Evolutionary conservation across 2,888 invertebrate species (phyloP).

Genomic region (Meteorus colon): DNA sequence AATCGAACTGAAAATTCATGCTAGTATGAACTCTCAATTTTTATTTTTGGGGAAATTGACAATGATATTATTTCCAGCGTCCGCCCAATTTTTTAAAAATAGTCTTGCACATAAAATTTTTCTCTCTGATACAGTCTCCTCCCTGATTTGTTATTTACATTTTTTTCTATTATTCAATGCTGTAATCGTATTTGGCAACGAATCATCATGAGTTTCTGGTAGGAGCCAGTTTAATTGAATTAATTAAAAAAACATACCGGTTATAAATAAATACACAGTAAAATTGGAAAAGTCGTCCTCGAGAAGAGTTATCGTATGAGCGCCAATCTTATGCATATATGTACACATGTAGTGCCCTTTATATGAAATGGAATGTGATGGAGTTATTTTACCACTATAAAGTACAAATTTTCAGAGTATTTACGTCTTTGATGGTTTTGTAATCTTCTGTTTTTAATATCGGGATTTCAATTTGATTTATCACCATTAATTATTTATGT

Average conservation of each 20-base stretch:
- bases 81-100: constrained; percentile 68
- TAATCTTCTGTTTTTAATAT: no score
- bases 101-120: constrained; percentile 63
- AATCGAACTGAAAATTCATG: constrained; percentile 3
- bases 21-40: constrained; percentile 43
- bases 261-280: constrained; percentile 36
- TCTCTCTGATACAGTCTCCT: constrained; percentile 53
- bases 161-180: constrained; percentile 27
- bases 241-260: constrained; percentile 42
- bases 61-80: constrained; percentile 68
- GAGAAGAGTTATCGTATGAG: no score
- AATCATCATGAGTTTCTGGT: constrained; percentile 60
- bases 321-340: no score
- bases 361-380: no score
- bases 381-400: no score
- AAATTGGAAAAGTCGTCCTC: no score
- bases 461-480: no score
- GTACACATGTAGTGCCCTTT: no score
- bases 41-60: constrained; percentile 65
- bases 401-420: no score
- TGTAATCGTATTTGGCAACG: constrained; percentile 57
- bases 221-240: constrained; percentile 54
- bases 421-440: no score
- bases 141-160: constrained; percentile 37
- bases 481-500: no score